Conservation (phyloP, 2,113 vertebrate genomes). For the Stigmatopora argus region DNA sequence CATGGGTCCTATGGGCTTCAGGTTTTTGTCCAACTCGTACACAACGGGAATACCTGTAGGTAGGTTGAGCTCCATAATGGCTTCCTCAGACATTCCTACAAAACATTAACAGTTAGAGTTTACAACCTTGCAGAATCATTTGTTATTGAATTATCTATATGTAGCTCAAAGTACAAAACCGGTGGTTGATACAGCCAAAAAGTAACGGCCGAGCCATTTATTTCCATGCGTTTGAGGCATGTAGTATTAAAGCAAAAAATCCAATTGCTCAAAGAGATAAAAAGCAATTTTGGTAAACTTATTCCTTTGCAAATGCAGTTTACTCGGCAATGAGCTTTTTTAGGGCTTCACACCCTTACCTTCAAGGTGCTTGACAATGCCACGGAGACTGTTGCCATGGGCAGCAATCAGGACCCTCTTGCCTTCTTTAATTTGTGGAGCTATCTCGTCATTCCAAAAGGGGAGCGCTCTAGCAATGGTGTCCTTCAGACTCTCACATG, state of each 20-base stretch:
- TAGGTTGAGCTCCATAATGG: constrained; percentile 97
- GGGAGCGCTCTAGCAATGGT: constrained; percentile 86
- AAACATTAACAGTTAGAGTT: background rate
- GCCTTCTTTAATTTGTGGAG: constrained; percentile 82
- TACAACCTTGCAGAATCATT: background rate
- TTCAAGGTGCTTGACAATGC: constrained; percentile 88
- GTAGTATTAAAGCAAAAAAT: background rate
- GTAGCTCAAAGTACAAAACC: background rate
- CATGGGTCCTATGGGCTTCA: constrained; percentile 88
- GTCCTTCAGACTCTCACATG: constrained; percentile 87
- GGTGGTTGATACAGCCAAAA: background rate
- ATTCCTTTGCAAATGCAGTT: background rate
- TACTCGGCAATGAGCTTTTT: background rate
- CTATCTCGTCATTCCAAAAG: constrained; percentile 85
- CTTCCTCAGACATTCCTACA: constrained; percentile 85
- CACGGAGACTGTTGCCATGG: constrained; percentile 86
- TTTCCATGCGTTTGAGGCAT: background rate
- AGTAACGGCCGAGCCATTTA: background rate
- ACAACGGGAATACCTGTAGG: constrained; percentile 95
- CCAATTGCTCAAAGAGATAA: background rate
- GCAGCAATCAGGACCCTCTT: constrained; percentile 87
- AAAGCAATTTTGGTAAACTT: background rate
- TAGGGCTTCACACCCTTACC: constrained; percentile 33
- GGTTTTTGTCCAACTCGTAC: constrained; percentile 92
- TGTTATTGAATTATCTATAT: background rate